A percentile compares a stretch with the other conserved stretches of the same genome.
Conservation (phyloP, 2,888 invertebrate genomes). For the Rhagonycha fulva region DNA sequence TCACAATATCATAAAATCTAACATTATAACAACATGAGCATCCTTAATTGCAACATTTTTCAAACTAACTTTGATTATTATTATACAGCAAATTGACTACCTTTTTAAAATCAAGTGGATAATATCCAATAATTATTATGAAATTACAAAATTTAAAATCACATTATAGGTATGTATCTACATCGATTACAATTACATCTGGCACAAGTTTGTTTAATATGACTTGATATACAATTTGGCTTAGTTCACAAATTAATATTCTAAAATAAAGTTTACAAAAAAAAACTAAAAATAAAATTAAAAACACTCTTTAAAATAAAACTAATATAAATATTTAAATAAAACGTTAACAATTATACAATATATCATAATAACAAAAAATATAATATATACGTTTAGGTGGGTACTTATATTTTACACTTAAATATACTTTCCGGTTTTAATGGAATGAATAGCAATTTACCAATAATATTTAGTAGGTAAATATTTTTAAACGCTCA, state of each 20-base stretch:
- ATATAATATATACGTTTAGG: not conserved
- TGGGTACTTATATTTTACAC: conserved; percentile 8
- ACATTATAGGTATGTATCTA: not conserved
- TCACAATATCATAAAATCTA: not conserved
- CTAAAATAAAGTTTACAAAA: not conserved
- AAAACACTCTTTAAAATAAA: conserved; percentile 11
- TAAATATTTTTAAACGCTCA: conserved; percentile 6
- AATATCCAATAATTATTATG: not conserved
- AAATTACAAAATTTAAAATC: not conserved
- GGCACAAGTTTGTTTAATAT: not conserved
- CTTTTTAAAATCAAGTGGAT: not conserved
- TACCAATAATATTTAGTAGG: not conserved
- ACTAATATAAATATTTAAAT: conserved; percentile 29
- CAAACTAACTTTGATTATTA: not conserved
- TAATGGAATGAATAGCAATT: conserved; percentile 20
- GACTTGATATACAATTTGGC: conserved; percentile 1
- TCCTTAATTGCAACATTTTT: not conserved
- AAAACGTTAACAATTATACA: conserved; percentile 21
- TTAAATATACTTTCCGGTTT: conserved; percentile 10
- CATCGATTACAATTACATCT: not conserved
- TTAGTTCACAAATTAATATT: not conserved
- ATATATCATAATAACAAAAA: conserved; percentile 19
- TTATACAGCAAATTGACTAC: not conserved
- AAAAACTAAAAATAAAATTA: not conserved
- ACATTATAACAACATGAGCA: not conserved